Conservation (phyloP, 2,113 vertebrate species). For the Chitala chitala region DNA sequence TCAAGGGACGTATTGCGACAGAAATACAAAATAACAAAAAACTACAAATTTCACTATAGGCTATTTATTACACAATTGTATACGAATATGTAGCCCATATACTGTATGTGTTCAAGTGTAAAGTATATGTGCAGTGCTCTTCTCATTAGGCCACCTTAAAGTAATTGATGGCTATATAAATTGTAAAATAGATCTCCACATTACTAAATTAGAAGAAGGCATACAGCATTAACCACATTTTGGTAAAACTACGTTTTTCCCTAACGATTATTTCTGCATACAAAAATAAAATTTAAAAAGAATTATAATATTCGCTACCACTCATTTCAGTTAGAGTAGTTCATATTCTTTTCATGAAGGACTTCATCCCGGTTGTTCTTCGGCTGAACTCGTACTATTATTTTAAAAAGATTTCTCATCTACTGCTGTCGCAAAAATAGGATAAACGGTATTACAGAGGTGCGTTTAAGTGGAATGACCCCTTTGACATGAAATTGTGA, state of each 20-base stretch:
- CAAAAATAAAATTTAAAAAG: neutral
- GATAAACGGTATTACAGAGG: neutral
- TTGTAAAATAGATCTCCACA: no score
- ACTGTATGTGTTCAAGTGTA: no score
- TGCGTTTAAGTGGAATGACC: neutral
- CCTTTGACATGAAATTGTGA: neutral
- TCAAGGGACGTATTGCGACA: neutral
- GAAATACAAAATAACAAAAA: neutral
- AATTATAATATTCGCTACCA: no score
- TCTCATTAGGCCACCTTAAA: no score
- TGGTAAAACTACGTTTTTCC: neutral
- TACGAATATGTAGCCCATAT: neutral
- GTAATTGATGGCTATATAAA: no score
- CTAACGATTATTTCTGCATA: neutral
- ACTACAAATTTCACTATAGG: neutral
- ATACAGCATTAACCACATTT: no score
- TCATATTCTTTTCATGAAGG: no score
- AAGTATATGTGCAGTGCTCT: no score
- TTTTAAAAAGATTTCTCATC: neutral
- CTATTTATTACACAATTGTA: neutral
- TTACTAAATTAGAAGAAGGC: no score
- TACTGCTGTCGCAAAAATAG: neutral
- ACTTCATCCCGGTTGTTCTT: no score
- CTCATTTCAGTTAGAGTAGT: no score
- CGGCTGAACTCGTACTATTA: neutral